Base-by-base conservation (phyloP, 2,888 invertebrate genomes). In the Archips crataeganus region DNA sequence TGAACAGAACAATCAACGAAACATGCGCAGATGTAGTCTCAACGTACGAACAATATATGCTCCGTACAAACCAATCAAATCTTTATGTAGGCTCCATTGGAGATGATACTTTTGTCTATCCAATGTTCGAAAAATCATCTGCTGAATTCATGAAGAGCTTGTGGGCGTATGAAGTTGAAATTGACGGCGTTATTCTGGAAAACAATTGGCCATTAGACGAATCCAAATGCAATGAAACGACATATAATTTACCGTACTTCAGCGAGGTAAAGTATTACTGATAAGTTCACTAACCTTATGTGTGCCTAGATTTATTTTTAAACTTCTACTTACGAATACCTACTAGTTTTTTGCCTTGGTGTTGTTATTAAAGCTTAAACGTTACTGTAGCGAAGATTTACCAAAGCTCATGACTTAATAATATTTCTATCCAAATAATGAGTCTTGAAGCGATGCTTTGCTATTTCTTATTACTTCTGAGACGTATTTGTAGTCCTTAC, bases 141-240 rank as follows among this genome's bases (percentile, higher is more conserved):
- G 75, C 80, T 2, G 82, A 85, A 2, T 81, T 92, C 6, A 76
- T 92, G 71, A 66, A 85, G 10, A 79, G 75, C 36, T 78, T 93
- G 67, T 92, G 92, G 92, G 45, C 76, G 1, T 88, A 84, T 47
- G 77, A 82, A 10, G 76, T 71, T 0, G 77, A 83, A 11, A 71
- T 89, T n/a, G 91, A 93, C 77, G 95, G 95, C 6, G 81, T 95
- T 54, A 76, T 95, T 34, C 84, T 96, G 65, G 92, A 91, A 80
- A 95, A 95, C 75, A 95, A 90, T 81, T 96, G 96, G 95, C 96
- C 96, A 10, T 78, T 92, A 42, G 94, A 94, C 67, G 84, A 89
- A 71, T 82, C 87, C 73, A 87, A 95, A 84, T 70, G 85, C 49
- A 89, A 92, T 69, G 82, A 87, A 68, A 86, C 88, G 2, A 75